Conservation (phyloP, 2,797 vertebrate genomes). For the Microctenopoma steveboyesi region DNA sequence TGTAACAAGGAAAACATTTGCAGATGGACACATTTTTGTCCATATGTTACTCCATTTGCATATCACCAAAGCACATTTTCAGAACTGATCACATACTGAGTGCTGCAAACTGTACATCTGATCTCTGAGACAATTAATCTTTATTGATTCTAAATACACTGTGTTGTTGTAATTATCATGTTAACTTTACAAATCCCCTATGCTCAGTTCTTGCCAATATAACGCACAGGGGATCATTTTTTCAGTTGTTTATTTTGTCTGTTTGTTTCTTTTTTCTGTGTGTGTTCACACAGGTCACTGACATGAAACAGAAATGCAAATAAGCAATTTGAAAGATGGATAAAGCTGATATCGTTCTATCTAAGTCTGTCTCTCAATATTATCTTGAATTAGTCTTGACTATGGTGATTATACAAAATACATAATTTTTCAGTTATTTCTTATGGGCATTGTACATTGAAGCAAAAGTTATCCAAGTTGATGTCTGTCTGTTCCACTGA, state of each 20-base stretch:
- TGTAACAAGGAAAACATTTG: conserved; percentile 25
- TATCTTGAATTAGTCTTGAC: no score
- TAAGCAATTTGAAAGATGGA: neutral
- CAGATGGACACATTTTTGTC: conserved; percentile 25
- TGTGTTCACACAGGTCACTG: no score
- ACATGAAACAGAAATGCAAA: no score
- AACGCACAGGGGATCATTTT: conserved; percentile 17
- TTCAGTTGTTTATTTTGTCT: no score
- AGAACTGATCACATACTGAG: neutral
- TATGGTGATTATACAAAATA: no score
- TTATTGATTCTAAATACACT: conserved; percentile 14
- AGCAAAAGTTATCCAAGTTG: no score
- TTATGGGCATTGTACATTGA: no score
- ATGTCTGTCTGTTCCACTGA: no score
- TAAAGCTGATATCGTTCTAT: neutral
- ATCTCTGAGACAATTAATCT: conserved; percentile 8
- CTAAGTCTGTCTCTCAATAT: no score
- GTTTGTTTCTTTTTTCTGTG: no score
- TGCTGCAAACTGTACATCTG: neutral
- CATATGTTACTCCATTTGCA: conserved; percentile 21
- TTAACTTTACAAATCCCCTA: conserved; percentile 1
- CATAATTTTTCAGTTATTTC: no score
- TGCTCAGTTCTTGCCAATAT: conserved; percentile 1
- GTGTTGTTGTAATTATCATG: conserved; percentile 8
- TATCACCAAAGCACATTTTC: neutral